phyloP scores from a whole-genome alignment of 1,140 invertebrate species.

The Drosophila kepulauana region DNA sequence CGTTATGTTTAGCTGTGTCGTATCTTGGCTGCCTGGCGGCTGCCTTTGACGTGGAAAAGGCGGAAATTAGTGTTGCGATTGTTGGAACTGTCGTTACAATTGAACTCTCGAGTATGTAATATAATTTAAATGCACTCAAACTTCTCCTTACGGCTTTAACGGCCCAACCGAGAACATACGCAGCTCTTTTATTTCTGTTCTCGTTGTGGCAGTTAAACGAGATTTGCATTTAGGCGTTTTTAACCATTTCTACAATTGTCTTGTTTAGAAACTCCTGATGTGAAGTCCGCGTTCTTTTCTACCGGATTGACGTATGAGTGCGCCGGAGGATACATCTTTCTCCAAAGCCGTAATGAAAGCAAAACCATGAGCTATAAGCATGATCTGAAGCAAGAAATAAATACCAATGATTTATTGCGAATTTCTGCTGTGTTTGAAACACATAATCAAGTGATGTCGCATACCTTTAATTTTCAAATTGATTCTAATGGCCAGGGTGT shows the following conservation, averaged over 20 bases:
- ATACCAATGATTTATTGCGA: background rate
- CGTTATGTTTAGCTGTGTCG: background rate
- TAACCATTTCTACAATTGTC: background rate
- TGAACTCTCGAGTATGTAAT: background rate
- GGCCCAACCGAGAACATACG: too few species aligned
- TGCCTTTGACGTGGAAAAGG: background rate
- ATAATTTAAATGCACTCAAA: background rate
- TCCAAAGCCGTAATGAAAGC: background rate
- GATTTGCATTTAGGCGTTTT: too few species aligned
- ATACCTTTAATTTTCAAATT: conserved; percentile 7
- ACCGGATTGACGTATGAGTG: background rate
- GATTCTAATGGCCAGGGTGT: background rate
- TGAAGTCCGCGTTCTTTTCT: conserved; percentile 28
- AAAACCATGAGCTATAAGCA: background rate
- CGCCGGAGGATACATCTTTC: background rate
- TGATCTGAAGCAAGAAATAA: background rate
- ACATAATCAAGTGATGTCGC: background rate
- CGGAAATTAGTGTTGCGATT: background rate
- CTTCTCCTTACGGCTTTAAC: too few species aligned
- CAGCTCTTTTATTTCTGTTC: too few species aligned
- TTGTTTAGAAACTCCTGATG: conserved; percentile 15
- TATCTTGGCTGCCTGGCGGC: background rate
- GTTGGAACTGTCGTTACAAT: background rate
- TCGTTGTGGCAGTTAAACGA: too few species aligned
- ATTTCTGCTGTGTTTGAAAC: conserved; percentile 17